phyloP scores from a whole-genome alignment of 2,797 vertebrate genomes.

The Aselliscus stoliczkanus region DNA sequence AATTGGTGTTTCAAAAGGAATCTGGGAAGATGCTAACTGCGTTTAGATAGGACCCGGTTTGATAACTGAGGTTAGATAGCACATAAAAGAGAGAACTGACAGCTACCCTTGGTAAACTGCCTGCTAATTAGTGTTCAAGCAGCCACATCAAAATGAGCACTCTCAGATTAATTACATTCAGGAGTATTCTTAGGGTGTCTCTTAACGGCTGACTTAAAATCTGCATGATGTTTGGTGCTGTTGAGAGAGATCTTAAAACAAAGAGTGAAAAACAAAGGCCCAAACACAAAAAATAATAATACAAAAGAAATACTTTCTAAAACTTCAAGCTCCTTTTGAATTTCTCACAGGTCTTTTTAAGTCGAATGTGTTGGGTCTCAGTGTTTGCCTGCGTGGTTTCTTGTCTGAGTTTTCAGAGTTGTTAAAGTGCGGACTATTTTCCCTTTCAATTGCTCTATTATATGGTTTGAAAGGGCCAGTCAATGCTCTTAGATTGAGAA shows the following conservation, averaged over 20 bases:
- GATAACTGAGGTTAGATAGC: neutral
- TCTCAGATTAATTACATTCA: constrained; percentile 16
- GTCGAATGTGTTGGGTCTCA: neutral
- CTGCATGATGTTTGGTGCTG: neutral
- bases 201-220: neutral
- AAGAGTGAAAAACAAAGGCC: neutral
- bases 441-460: neutral
- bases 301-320: neutral
- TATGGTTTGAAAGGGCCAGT: neutral
- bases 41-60: neutral
- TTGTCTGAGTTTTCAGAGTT: neutral
- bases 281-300: neutral
- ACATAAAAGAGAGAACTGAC: neutral
- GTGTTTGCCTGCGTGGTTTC: neutral
- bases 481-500: neutral
- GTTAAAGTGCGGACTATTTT: neutral
- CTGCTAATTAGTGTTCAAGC: constrained; percentile 7
- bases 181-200: neutral
- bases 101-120: neutral
- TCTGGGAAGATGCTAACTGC: neutral
- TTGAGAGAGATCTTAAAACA: neutral
- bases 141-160: neutral
- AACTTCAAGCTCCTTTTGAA: neutral
- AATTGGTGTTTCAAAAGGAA: neutral
- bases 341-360: neutral